These are phyloP conservation scores for Sphyrna mokarran DNA, from an alignment of 2,113 vertebrate species.

Conservation along the genomic window DNA sequence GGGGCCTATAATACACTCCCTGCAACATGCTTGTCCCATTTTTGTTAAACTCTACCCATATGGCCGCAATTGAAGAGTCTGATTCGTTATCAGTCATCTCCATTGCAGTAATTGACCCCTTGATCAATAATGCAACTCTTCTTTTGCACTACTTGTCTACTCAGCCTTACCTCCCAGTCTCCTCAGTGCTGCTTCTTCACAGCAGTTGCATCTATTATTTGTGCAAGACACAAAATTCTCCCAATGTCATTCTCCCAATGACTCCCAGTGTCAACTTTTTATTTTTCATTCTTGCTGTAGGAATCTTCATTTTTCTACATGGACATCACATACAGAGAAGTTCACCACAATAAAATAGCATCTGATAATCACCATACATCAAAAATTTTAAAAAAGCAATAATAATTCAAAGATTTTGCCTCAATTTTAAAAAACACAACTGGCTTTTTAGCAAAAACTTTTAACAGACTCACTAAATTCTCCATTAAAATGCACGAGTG, in stretches of 20 bases:
- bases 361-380: not conserved
- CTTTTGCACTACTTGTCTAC: no score
- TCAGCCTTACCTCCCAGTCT: no score
- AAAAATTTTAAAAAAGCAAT: not conserved
- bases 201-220: not conserved
- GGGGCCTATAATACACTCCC: no score
- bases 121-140: no score
- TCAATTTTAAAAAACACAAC: not conserved
- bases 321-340: not conserved
- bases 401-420: not conserved
- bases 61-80: no score
- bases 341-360: not conserved
- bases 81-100: no score
- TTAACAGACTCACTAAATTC: not conserved
- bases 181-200: no score
- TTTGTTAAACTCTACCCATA: no score
- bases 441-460: not conserved
- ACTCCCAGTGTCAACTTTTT: not conserved
- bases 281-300: not conserved
- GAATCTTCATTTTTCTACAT: not conserved
- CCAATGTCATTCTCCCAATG: no score
- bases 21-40: no score
- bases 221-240: not conserved
- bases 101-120: no score
- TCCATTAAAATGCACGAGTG: not conserved